phyloP scores from a whole-genome alignment of 2,797 vertebrate genomes.

The Gallinago nigripennis region DNA sequence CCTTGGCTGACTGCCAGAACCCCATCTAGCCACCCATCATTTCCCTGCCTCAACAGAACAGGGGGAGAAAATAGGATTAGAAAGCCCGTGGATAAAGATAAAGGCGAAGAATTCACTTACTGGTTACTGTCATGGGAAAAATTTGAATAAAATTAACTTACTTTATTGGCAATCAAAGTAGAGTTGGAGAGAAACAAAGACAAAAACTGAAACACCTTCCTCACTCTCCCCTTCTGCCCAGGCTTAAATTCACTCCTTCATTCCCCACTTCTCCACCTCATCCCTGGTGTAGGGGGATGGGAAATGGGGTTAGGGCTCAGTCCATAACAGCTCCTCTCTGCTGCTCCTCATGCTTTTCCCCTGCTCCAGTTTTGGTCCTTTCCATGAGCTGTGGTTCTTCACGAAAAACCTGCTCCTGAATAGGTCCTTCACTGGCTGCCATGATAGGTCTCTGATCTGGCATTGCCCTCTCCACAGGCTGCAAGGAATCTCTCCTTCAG shows the following conservation, averaged over 20 bases:
- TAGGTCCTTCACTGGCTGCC: not conserved
- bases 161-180: not conserved
- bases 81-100: not conserved
- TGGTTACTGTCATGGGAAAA: not conserved
- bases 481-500: not conserved
- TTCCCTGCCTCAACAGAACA: not conserved
- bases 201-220: not conserved
- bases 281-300: accelerated
- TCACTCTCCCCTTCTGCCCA: not conserved
- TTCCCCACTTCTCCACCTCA: not conserved
- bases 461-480: too few relatives aligned
- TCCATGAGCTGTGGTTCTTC: not conserved
- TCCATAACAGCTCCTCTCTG: not conserved
- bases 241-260: not conserved
- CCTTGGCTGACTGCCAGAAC: not conserved
- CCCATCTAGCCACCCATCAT: accelerated
- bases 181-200: not conserved
- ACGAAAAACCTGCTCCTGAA: not conserved
- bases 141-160: not conserved
- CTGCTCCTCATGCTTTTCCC: not conserved
- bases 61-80: not conserved
- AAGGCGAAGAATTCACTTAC: not conserved
- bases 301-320: accelerated
- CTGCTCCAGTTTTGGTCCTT: not conserved
- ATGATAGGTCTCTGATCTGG: not conserved